Base-by-base conservation (phyloP, 35 echinoderm and acorn worm species). In the Heliocidaris tuberculata region DNA sequence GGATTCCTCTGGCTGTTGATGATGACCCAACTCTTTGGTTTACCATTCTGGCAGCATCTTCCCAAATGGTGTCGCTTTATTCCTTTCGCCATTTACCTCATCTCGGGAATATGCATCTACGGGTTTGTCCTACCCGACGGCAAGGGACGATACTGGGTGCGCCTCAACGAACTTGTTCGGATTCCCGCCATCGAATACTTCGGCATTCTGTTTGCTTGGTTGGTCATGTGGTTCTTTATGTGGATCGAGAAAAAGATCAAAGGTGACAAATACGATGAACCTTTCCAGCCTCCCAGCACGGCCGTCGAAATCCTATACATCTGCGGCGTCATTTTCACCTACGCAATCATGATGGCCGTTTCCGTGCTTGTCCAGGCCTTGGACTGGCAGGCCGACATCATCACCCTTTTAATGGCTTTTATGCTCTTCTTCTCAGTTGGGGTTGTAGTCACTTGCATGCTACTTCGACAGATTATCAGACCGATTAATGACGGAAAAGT, bases 1-100 rank as follows among this genome's bases (percentile, higher is more conserved):
- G 97, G 97, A 15, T 98, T 98, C 93, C 93, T 98, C 35, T 98
- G 96, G 96, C 12, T 98, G 21, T 95, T 98, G 27, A 27, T 95
- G 7, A 95, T 98, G 92, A 98, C 97, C 0, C 97, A 98, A 48
- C 30, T 98, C 9, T 98, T 97, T 85, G 95, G 95, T 24, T 60
- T 98, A 10, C 90, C 95, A 7, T 96, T 98, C 78, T 98, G 97
- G 97, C 97, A 96, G 94, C 94, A 96, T 29, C 52, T 98, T 0
- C 97, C 97, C 10, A 29, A 85, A 32, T 98, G 94, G 94, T 50
- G 65, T 21, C 61, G 97, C 49, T 48, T 93, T 2, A 47, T 96
- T 17, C 97, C 97, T 17, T 98, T 98, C 70, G 1, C 93, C 0
- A 50, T 88, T 11, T 98, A 96, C 54, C 49, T 98, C 31, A 94